Percentiles rank a stretch among this genome's conserved stretches.
Conservation (phyloP, 2,888 invertebrate species). For the Aspidapion aeneum region DNA sequence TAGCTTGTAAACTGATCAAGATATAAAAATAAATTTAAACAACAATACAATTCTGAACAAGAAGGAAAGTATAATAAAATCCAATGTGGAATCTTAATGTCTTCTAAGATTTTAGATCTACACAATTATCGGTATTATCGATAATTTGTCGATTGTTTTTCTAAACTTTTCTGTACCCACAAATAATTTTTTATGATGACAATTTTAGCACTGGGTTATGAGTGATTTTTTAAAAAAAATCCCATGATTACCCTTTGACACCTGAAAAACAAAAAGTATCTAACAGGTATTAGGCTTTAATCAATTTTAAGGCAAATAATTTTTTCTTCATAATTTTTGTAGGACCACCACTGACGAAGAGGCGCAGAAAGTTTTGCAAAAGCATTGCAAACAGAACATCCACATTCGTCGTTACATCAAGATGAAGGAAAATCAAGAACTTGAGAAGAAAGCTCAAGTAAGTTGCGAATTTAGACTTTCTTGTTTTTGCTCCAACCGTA, state of each 20-base stretch:
- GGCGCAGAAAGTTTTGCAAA: not conserved
- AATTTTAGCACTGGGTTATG: not conserved
- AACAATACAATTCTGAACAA: too few relatives aligned
- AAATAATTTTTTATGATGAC: not conserved
- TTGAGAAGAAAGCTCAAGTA: constrained; percentile 59
- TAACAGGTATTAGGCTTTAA: too few relatives aligned
- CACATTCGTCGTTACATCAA: constrained; percentile 76
- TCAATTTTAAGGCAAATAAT: too few relatives aligned
- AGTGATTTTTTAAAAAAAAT: not conserved
- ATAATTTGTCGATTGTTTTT: too few relatives aligned
- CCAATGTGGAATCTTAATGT: too few relatives aligned
- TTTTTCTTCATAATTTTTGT: not conserved
- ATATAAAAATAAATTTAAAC: too few relatives aligned
- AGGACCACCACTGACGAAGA: not conserved
- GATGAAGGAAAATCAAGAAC: constrained; percentile 71
- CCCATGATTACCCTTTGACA: not conserved
- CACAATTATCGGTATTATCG: too few relatives aligned
- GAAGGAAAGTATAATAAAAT: too few relatives aligned
- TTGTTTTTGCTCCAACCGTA: too few relatives aligned
- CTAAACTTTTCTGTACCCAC: too few relatives aligned
- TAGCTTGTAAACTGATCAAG: constrained; percentile 37
- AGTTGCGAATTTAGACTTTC: too few relatives aligned
- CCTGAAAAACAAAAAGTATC: not conserved
- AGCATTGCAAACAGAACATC: constrained; percentile 70
- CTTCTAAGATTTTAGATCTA: too few relatives aligned